Conservation (phyloP, 2,888 invertebrate genomes). For the Bibio marci region DNA sequence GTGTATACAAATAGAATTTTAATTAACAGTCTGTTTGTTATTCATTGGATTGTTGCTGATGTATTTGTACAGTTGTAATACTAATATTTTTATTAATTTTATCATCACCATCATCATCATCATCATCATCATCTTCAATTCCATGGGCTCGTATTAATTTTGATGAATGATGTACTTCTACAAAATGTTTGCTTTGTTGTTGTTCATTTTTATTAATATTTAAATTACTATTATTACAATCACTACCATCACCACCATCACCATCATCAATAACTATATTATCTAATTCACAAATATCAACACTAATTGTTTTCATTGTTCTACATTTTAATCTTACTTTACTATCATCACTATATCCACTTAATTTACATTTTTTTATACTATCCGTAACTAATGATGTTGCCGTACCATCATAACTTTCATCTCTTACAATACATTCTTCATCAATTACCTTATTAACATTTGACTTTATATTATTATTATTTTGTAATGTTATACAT, state of each 20-base stretch:
- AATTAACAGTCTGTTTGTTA: constrained; percentile 3
- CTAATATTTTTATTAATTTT: constrained; percentile 2
- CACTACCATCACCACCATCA: too few relatives aligned
- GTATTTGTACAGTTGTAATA: constrained; percentile 8
- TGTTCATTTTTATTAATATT: not conserved
- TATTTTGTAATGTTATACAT: too few relatives aligned
- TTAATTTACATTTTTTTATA: too few relatives aligned
- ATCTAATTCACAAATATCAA: not conserved
- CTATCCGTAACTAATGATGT: too few relatives aligned
- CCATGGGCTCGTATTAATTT: not conserved
- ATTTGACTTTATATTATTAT: too few relatives aligned
- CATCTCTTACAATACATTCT: not conserved
- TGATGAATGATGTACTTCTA: too few relatives aligned
- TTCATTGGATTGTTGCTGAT: not conserved
- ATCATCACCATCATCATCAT: not conserved
- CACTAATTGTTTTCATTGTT: not conserved
- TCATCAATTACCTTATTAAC: constrained; percentile 9
- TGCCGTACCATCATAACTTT: too few relatives aligned
- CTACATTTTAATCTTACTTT: too few relatives aligned
- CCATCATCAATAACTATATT: constrained; percentile 3
- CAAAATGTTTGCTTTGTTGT: too few relatives aligned
- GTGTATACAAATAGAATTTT: not conserved
- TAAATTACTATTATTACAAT: not conserved
- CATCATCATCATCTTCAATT: not conserved
- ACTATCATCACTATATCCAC: not conserved